Evolutionary conservation across 1,140 invertebrate genomes (phyloP).

Genomic region (Pygmarrhopalites habei): DNA sequence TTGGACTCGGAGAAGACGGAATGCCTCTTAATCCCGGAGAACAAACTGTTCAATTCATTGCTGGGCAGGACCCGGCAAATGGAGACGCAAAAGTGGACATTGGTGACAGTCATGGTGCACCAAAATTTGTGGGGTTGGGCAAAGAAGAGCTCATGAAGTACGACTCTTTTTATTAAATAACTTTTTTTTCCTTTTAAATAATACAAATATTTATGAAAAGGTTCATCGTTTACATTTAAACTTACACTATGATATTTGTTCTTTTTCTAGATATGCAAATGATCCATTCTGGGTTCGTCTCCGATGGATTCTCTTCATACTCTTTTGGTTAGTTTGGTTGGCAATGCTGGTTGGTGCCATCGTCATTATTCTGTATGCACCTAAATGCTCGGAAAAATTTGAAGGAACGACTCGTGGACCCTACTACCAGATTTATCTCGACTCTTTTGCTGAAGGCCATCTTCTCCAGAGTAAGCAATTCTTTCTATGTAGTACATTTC

Average conservation of each 20-base stretch:
- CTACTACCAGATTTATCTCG: conserved; percentile 26
- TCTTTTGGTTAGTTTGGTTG: conserved; percentile 79
- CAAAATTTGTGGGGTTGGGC: conserved; percentile 66
- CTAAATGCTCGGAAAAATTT: conserved; percentile 67
- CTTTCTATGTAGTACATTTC: too few species aligned
- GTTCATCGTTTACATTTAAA: too few species aligned
- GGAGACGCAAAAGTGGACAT: conserved; percentile 82
- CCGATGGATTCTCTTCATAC: conserved; percentile 72
- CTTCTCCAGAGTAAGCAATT: too few species aligned
- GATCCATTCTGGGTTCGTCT: conserved; percentile 85
- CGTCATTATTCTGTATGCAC: conserved; percentile 71
- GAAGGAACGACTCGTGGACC: conserved; percentile 20
- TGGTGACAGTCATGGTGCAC: conserved; percentile 49
- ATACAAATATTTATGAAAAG: too few species aligned
- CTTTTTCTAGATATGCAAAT: too few species aligned
- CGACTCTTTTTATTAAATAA: too few species aligned
- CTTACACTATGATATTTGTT: too few species aligned
- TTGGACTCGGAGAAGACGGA: conserved; percentile 22
- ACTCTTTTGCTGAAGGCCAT: conserved; percentile 21
- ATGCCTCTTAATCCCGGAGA: conserved; percentile 33
- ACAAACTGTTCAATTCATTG: conserved; percentile 58
- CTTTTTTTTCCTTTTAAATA: not conserved
- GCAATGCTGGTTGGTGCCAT: conserved; percentile 77
- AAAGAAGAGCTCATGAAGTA: conserved; percentile 89
- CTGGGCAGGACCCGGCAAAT: conserved; percentile 52